These are phyloP conservation scores for Lutra lutra DNA, from an alignment of 2,797 vertebrate species.

Conservation along the genomic window DNA sequence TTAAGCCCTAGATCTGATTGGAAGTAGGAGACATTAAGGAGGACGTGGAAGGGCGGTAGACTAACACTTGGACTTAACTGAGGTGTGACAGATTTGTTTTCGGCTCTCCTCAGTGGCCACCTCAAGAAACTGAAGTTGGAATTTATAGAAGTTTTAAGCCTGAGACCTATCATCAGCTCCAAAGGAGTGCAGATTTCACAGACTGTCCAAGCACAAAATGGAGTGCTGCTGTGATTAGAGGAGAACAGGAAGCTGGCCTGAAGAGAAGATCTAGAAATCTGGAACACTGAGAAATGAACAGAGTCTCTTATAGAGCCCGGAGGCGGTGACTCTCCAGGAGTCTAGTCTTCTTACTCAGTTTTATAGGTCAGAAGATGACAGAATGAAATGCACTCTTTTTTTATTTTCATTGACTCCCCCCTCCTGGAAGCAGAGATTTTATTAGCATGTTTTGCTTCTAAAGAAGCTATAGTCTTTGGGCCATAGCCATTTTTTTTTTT, in stretches of 20 bases:
- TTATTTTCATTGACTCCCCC: conserved; percentile 3
- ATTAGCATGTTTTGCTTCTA: conserved; percentile 52
- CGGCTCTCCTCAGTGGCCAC: neutral
- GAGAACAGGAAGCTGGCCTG: neutral
- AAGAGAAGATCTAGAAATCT: conserved; percentile 26
- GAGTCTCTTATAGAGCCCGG: neutral
- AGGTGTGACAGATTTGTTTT: neutral
- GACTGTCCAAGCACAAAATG: neutral
- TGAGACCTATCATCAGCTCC: neutral
- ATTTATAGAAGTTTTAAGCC: neutral
- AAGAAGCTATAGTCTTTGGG: conserved; percentile 59
- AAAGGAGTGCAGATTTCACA: neutral
- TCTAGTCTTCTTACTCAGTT: conserved; percentile 41
- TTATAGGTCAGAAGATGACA: conserved; percentile 70
- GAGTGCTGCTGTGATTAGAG: neutral
- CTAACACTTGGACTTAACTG: neutral
- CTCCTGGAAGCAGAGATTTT: conserved; percentile 50
- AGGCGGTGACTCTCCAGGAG: conserved; percentile 24
- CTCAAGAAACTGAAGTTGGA: neutral
- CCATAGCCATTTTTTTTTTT: neutral
- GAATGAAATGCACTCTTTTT: conserved; percentile 41
- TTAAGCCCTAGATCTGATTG: neutral
- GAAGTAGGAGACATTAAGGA: neutral
- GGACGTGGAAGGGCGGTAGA: neutral
- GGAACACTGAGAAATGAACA: conserved; percentile 15